Percentiles rank a stretch among this genome's conserved stretches.
These are phyloP conservation scores for Drosophila ficusphila DNA, from an alignment of 1,140 invertebrate genomes.

Conservation along the genomic window DNA sequence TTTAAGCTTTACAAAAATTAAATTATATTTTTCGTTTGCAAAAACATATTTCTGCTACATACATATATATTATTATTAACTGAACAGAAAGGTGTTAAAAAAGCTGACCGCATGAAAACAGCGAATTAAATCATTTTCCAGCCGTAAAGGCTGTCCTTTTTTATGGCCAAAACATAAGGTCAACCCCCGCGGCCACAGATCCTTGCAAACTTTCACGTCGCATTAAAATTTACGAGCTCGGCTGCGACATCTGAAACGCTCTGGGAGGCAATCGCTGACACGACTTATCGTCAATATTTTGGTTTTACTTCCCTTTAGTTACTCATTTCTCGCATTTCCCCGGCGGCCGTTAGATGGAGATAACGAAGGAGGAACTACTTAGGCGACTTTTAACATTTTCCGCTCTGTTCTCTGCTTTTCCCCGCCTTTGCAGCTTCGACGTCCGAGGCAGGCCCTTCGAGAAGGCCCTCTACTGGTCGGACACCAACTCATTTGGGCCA, in stretches of 20 bases:
- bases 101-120: constrained; percentile 16
- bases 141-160: constrained; percentile 36
- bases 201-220: constrained; percentile 19
- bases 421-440: constrained; percentile 91
- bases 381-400: constrained; percentile 55
- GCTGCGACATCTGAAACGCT: constrained; percentile 41
- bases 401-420: constrained; percentile 5
- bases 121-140: constrained; percentile 66
- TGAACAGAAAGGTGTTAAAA: not conserved
- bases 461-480: constrained; percentile 91
- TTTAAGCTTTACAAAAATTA: too few relatives aligned
- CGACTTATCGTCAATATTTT: constrained; percentile 71
- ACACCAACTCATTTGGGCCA: constrained; percentile 90
- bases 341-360: constrained; percentile 24
- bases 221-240: constrained; percentile 72
- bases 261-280: constrained; percentile 51
- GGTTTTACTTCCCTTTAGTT: constrained; percentile 31
- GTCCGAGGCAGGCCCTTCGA: constrained; percentile 91
- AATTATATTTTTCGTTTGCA: too few relatives aligned
- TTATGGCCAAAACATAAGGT: constrained; percentile 28
- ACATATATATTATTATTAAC: not conserved
- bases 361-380: constrained; percentile 39
- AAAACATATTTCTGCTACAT: too few relatives aligned
- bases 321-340: constrained; percentile 43
- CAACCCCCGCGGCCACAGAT: not conserved